Percentiles rank a stretch among this genome's conserved stretches.
These are phyloP conservation scores for Leptopilina boulardi DNA, from an alignment of 1,140 invertebrate species.

Conservation along the genomic window DNA sequence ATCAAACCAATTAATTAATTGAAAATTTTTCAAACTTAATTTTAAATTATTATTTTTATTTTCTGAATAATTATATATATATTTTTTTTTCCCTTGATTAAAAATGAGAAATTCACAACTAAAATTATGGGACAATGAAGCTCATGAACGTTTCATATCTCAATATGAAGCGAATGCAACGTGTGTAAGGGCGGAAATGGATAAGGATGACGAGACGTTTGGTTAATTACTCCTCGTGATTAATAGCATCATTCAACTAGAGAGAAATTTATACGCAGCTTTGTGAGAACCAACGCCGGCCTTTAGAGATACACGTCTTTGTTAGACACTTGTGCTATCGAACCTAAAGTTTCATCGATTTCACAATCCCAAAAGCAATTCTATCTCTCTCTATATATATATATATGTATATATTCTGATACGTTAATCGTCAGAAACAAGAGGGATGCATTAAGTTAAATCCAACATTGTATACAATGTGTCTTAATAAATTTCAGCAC, in stretches of 20 bases:
- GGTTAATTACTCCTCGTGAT: slow-evolving; percentile 26
- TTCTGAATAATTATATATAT: too few relatives aligned
- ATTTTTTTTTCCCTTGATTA: too few relatives aligned
- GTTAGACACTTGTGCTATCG: slow-evolving; percentile 6
- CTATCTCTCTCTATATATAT: too few relatives aligned
- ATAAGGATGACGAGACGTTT: slow-evolving; percentile 28
- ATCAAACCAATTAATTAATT: too few relatives aligned
- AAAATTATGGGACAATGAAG: too few relatives aligned
- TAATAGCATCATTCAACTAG: slow-evolving; percentile 24
- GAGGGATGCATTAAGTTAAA: slow-evolving; percentile 16
- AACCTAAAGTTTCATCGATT: slow-evolving; percentile 30
- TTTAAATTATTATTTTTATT: too few relatives aligned
- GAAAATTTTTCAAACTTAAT: too few relatives aligned
- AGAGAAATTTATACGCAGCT: slow-evolving; percentile 25
- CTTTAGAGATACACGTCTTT: slow-evolving; percentile 20
- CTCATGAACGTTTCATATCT: not conserved
- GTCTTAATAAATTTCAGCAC: not conserved
- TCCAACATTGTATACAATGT: not conserved
- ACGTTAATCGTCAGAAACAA: slow-evolving; percentile 26
- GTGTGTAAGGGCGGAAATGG: not conserved
- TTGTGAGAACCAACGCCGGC: not conserved
- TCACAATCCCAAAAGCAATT: slow-evolving; percentile 22
- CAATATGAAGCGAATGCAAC: not conserved
- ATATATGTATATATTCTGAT: too few relatives aligned
- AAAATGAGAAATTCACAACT: too few relatives aligned